Percentiles rank a stretch among this genome's conserved stretches.
Evolutionary conservation across 2,113 vertebrate genomes (phyloP).

Genomic region (Athene cunicularia): DNA sequence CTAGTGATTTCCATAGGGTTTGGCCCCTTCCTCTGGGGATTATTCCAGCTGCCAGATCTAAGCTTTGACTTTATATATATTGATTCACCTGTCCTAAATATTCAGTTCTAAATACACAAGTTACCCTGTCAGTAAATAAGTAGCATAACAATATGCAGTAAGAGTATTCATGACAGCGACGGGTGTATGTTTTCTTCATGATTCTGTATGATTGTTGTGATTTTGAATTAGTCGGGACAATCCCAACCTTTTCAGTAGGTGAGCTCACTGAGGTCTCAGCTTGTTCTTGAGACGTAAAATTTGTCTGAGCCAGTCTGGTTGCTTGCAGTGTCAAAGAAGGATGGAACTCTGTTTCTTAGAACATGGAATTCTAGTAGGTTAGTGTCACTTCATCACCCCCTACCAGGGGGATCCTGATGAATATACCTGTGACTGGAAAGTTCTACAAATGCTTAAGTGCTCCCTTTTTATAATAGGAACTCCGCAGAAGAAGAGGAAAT

Average conservation of each 20-base stretch:
- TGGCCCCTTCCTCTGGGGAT: neutral
- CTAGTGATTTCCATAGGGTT: neutral
- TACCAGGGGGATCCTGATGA: neutral
- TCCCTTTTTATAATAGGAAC: neutral
- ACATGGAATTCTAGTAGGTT: neutral
- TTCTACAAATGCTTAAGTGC: rapidly evolving
- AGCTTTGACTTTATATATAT: neutral
- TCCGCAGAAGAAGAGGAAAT: neutral
- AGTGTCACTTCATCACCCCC: neutral
- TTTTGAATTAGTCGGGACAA: neutral
- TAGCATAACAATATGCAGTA: rapidly evolving
- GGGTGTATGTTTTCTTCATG: neutral
- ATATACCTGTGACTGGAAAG: neutral
- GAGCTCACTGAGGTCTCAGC: neutral
- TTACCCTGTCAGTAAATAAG: neutral
- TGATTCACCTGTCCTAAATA: neutral
- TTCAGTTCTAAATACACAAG: neutral
- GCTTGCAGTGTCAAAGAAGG: neutral
- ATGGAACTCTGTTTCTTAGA: neutral
- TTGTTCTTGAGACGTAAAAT: neutral
- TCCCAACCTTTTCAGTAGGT: neutral
- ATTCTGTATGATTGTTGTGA: neutral
- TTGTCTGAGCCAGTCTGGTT: neutral
- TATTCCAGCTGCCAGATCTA: neutral
- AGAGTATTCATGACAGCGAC: neutral